These are phyloP conservation scores for Gisinianus flammeolus DNA, from an alignment of 2,888 invertebrate species.

Conservation along the genomic window DNA sequence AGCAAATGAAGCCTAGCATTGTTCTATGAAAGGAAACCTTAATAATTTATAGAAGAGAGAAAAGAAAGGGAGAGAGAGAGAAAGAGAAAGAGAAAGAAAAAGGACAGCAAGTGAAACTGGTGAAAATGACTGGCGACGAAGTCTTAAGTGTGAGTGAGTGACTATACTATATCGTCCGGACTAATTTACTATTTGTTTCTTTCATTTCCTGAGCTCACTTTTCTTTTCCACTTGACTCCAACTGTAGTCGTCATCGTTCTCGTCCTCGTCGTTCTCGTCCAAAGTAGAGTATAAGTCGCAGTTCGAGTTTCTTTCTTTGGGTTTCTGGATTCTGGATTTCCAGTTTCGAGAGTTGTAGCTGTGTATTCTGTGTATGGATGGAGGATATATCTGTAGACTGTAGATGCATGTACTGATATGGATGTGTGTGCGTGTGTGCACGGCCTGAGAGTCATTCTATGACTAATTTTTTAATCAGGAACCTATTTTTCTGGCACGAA, in stretches of 20 bases:
- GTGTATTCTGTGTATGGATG: neutral
- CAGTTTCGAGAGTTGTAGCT: neutral
- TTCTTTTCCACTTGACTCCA: constrained; percentile 48
- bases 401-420: neutral
- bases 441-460: constrained; percentile 47
- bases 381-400: neutral
- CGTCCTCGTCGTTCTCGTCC: too few relatives aligned
- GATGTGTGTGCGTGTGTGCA: constrained; percentile 30
- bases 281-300: constrained; percentile 15
- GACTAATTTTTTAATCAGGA: constrained; percentile 60
- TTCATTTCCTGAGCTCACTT: constrained; percentile 59
- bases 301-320: constrained; percentile 36
- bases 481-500: constrained; percentile 59
- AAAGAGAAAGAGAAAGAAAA: constrained; percentile 19
- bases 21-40: constrained; percentile 51
- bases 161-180: too few relatives aligned
- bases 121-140: constrained; percentile 43
- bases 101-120: neutral
- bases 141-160: constrained; percentile 57
- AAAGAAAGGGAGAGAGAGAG: constrained; percentile 13
- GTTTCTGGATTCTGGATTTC: constrained; percentile 6
- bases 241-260: constrained; percentile 34
- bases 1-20: constrained; percentile 48
- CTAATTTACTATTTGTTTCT: constrained; percentile 59
- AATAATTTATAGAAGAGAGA: constrained; percentile 42